Evolutionary conservation across 2,888 invertebrate genomes (phyloP).

Genomic region (Clitarchus hookeri): DNA sequence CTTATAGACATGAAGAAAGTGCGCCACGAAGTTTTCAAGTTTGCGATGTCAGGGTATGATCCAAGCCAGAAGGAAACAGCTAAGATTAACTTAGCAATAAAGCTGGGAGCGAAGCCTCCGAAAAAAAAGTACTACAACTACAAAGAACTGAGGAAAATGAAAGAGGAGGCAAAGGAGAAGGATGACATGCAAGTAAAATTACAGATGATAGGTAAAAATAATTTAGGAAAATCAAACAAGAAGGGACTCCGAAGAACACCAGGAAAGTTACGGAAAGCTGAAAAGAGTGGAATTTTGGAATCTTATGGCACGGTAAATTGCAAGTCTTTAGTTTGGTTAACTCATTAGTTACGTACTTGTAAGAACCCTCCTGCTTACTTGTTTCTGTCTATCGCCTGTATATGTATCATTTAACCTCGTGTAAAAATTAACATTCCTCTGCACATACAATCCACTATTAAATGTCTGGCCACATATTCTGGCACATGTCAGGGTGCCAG

Average conservation of each 20-base stretch:
- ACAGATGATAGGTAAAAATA: conserved; percentile 61
- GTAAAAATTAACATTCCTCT: too few relatives aligned
- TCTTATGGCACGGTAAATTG: conserved; percentile 33
- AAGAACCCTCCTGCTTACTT: too few relatives aligned
- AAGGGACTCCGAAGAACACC: conserved; percentile 58
- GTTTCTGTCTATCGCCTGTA: too few relatives aligned
- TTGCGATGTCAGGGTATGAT: conserved; percentile 79
- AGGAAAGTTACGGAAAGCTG: conserved; percentile 57
- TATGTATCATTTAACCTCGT: too few relatives aligned
- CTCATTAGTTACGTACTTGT: too few relatives aligned
- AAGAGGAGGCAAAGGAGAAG: conserved; percentile 61
- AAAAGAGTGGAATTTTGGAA: conserved; percentile 50
- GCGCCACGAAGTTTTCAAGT: conserved; percentile 80
- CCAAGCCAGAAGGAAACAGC: conserved; percentile 73
- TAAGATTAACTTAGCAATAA: conserved; percentile 76
- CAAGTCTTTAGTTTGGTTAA: not conserved
- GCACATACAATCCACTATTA: too few relatives aligned
- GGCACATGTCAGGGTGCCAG: too few relatives aligned
- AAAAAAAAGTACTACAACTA: conserved; percentile 73
- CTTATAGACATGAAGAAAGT: conserved; percentile 76
- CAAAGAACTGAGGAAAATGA: conserved; percentile 65
- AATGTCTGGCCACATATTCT: too few relatives aligned
- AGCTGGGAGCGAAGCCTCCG: conserved; percentile 81
- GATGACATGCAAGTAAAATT: conserved; percentile 10
- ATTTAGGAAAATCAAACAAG: conserved; percentile 61